These are phyloP conservation scores for Dromaius novaehollandiae DNA, from an alignment of 2,113 vertebrate genomes.

Conservation along the genomic window DNA sequence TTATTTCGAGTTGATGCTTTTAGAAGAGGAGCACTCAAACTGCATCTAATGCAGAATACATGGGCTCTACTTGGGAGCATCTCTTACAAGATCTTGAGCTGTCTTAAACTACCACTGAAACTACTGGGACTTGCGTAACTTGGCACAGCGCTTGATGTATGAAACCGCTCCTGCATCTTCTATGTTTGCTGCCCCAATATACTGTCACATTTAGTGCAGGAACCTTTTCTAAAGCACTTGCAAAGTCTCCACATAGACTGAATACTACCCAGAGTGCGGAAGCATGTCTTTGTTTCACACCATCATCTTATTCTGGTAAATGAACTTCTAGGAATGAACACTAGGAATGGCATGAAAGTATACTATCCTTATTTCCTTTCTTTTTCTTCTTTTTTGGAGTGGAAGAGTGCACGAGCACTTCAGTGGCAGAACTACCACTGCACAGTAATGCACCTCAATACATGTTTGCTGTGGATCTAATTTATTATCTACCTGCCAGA, in stretches of 20 bases:
- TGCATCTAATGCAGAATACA: background rate
- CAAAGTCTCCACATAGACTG: background rate
- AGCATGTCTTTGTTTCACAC: background rate
- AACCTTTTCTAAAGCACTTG: background rate
- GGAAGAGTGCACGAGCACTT: background rate
- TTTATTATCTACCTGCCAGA: background rate
- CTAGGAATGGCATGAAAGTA: background rate
- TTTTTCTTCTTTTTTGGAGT: background rate
- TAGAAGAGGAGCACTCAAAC: background rate
- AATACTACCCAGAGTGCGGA: background rate
- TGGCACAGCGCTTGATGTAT: background rate
- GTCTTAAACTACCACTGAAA: background rate
- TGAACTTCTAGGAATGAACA: background rate
- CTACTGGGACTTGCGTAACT: background rate
- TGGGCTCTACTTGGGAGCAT: background rate
- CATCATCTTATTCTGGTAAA: background rate
- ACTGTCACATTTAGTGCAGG: background rate
- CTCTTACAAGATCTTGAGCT: background rate
- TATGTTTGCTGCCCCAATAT: accelerated
- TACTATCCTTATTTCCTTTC: background rate
- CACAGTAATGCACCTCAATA: background rate
- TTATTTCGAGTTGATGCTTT: background rate
- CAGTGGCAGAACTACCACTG: background rate
- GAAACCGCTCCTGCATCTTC: background rate
- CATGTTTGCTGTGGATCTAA: background rate